These are phyloP conservation scores for Poecile atricapillus DNA, from an alignment of 2,113 vertebrate genomes.

Conservation along the genomic window DNA sequence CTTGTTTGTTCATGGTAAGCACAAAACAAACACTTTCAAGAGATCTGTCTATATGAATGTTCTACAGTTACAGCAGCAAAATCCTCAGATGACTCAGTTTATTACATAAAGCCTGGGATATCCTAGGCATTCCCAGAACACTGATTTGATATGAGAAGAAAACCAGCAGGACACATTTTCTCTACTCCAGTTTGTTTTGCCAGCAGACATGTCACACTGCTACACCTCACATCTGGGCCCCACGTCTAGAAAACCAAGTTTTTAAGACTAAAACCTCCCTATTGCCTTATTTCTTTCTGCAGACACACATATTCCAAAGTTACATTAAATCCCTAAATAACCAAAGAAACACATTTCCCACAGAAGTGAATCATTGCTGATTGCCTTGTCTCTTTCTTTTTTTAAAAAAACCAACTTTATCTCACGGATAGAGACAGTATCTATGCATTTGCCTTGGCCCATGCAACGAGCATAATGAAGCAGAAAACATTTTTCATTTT, in stretches of 20 bases:
- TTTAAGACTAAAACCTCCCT: background rate
- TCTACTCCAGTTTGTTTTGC: background rate
- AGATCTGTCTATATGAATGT: background rate
- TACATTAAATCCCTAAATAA: background rate
- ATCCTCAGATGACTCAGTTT: background rate
- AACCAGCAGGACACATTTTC: background rate
- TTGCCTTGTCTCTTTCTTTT: background rate
- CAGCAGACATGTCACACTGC: background rate
- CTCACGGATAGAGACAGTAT: background rate
- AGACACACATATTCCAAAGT: background rate
- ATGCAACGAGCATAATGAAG: background rate
- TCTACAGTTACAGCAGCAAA: background rate
- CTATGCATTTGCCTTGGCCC: background rate
- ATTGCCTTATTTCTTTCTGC: background rate
- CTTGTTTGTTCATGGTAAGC: conserved; percentile 18
- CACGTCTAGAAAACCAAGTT: background rate
- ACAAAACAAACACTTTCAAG: background rate
- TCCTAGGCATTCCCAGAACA: conserved; percentile 21
- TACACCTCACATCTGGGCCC: background rate
- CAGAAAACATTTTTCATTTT: background rate
- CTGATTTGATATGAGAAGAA: background rate
- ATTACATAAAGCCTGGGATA: background rate
- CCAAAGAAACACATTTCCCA: background rate
- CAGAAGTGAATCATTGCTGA: background rate
- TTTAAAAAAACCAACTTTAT: background rate